Evolutionary conservation across 2,888 invertebrate genomes (phyloP), one percentile per base, ranked within the genome.

Genomic region (Nineta flava): DNA sequence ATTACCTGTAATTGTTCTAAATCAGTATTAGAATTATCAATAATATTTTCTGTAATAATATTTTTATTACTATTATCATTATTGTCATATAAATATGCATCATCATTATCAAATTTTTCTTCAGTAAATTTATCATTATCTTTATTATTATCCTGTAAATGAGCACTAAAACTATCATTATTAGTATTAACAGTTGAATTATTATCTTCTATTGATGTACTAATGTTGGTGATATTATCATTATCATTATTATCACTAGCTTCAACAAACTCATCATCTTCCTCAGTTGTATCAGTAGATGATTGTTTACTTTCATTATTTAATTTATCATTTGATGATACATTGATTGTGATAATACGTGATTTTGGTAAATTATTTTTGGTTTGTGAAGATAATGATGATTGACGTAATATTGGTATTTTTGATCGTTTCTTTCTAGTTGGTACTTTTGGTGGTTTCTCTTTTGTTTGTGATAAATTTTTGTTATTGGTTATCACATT

Each of bases 51-150:
- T 17, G 41, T 42, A n/a, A 31, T 46, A n/a, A 31, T 19, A 43
- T 50, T n/a, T 46, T 35, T 34, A 32, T 32, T 47, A 15, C 48
- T 42, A 47, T 46, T 43, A 48, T 59, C 59, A 26, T 57, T 57
- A 15, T 56, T 58, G 42, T 59, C 58, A 16, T 55, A 56, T 21
- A 53, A 13, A 38, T 54, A 53, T 46, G 61, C 26, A 26, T 26
- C 62, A 17, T 61, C 62, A 19, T 61, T 60, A 54, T 65, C 65
- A 49, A 64, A 65, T 21, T 62, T 63, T 54, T 65, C 66, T 46
- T 65, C 63, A 31, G 64, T 52, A 48, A 55, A 56, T 48, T 50
- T 51, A 35, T 49, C 50, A 50, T 51, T 42, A 54, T 54, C 35
- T 48, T 13, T 48, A 49, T 51, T 42, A 32, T 42, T 55, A 57